Base-by-base conservation (phyloP, 2,797 vertebrate genomes). In the Remorina albescens region DNA sequence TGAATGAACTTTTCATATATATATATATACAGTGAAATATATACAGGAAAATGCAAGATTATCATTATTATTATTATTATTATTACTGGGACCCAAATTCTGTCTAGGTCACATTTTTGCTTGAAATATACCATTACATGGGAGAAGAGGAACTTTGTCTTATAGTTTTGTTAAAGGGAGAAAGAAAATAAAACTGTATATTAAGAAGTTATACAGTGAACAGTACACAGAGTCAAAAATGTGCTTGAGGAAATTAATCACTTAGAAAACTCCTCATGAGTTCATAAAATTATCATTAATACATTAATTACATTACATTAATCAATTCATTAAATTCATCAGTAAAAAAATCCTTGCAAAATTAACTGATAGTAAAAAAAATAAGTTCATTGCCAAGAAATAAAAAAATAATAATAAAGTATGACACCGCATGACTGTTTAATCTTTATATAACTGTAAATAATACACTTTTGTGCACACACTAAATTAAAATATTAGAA, bases 1-100 rank as follows among this genome's bases (percentile, higher is more conserved):
- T 62, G 58, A 74, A 70, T 16, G 41, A 81, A 12, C 41, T 68
- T 62, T 36, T 58, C 37, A 59, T 55, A 53, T 12, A 51, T 41
- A 23, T 12, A 55, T 15, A 10, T 50, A 39, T 54, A 37, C 51
- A 30, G 73, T n/a, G 44, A 70, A 10, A 32, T 51, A 60, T 37
- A 62, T 39, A 32, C 21, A 54, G 10, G 26, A 32, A 69, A 42
- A 62, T 49, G 4, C 4, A 23, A 39, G n/a, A n/a, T n/a, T n/a
- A n/a, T n/a, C n/a, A n/a, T n/a, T n/a, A n/a, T n/a, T n/a, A n/a
- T n/a, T n/a, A 30, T 30, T 30, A 51, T 58, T 57, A 39, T 68
- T 74, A 25, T 54, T 50, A 28, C 11, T 2, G 61, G 21, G 11
- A 3, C 1, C 9, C 5, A 19, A 11, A 19, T 23, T n/a, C n/a